Evolutionary conservation across 2,888 invertebrate species (phyloP).

Genomic region (Drosophila greeni): DNA sequence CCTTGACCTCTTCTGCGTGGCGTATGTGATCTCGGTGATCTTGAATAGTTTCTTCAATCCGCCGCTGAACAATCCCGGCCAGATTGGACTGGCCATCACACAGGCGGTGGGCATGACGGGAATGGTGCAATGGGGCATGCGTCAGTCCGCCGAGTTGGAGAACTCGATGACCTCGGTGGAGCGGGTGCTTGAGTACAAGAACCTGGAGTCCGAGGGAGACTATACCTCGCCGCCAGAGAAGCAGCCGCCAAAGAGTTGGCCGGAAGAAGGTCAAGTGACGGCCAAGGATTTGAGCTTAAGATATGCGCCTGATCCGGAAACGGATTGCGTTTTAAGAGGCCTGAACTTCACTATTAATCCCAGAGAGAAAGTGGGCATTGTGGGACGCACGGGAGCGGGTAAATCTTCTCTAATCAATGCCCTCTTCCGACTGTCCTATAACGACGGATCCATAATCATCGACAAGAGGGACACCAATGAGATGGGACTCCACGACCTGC

Average conservation of each 20-base stretch:
- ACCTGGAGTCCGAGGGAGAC: constrained; percentile 78
- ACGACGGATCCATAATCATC: constrained; percentile 88
- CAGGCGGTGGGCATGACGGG: constrained; percentile 88
- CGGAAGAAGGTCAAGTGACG: constrained; percentile 83
- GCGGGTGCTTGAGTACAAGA: constrained; percentile 84
- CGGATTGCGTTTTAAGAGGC: constrained; percentile 86
- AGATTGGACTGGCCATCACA: constrained; percentile 88
- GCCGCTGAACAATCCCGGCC: constrained; percentile 83
- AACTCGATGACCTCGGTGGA: constrained; percentile 95
- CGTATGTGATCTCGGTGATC: constrained; percentile 91
- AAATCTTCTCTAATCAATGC: constrained; percentile 86
- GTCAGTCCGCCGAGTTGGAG: constrained; percentile 93
- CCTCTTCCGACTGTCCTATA: constrained; percentile 87
- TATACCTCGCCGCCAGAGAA: constrained; percentile 83
- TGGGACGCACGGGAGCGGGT: constrained; percentile 87
- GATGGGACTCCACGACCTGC: constrained; percentile 86
- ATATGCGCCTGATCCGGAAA: constrained; percentile 83
- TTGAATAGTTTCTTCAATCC: constrained; percentile 90
- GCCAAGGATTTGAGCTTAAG: constrained; percentile 85
- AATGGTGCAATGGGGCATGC: constrained; percentile 88
- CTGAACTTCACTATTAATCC: constrained; percentile 83
- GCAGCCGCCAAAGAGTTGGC: constrained; percentile 85
- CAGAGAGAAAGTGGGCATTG: constrained; percentile 85
- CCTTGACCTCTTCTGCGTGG: constrained; percentile 91
- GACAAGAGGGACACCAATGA: constrained; percentile 86